Base-by-base conservation (phyloP, 1,140 invertebrate species). In the Ips nitidus region DNA sequence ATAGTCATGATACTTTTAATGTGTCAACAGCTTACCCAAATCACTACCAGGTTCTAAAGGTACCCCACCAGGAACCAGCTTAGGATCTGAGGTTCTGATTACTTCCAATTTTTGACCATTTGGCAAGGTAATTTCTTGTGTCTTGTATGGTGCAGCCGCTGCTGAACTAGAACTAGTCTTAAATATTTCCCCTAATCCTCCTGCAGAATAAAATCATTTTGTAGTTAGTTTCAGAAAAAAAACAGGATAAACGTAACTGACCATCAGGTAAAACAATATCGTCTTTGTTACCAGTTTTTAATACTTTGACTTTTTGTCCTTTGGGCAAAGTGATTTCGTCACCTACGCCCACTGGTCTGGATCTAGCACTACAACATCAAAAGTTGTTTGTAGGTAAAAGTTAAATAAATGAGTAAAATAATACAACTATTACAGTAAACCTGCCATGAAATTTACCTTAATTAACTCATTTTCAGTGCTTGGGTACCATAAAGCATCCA, bases 41-140 rank as follows among this genome's bases (percentile, higher is more conserved):
- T 75, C 75, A 64, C 73, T 75, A 7, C 76, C 73, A 37, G 76
- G 76, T 71, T 78, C 75, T 39, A 78, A 52, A 41, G 73, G 69
- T 1, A 74, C 75, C 41, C 72, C 75, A 36, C 72, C 74, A 41
- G 84, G 83, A 66, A 88, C 86, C 52, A 87, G 77, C 76, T 87
- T 87, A 5, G 87, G 86, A 76, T 88, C 86, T 1, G 83, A 83
- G 43, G 87, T 87, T 78, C 84, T 84, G 56, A 91, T 89, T 0
- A 91, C 84, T 78, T 88, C 89, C 52, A 90, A 85, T 75, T 88
- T 89, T 77, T 91, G 87, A 6, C 90, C 90, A 73, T 90, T 90
- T 0, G 88, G 86, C 39, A 91, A 74, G 56, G 89, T 85, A 43
- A 91, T 84, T 77, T 91, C 89, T 71, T 77, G 71, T n/a, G 75